Conservation (phyloP, 2,888 invertebrate genomes). For the Drosophila recens region DNA sequence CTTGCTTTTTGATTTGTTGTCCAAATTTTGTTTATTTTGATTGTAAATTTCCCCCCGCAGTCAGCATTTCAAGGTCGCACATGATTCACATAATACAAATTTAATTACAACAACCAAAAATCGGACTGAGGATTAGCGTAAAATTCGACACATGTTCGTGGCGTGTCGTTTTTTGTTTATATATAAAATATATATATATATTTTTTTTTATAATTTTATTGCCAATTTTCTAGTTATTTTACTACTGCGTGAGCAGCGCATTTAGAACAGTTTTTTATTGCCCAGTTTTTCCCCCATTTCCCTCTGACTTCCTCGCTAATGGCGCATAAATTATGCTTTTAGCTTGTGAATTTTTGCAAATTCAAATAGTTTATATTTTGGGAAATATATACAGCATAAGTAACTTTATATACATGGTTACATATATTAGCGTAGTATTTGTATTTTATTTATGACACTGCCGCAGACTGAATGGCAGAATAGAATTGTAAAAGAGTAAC, state of each 20-base stretch:
- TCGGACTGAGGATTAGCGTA: constrained; percentile 12
- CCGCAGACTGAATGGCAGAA: constrained; percentile 51
- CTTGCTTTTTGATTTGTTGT: constrained; percentile 4
- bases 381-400: constrained; percentile 12
- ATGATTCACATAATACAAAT: constrained; percentile 51
- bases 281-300: constrained; percentile 21
- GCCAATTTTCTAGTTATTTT: constrained; percentile 15
- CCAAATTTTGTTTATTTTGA: constrained; percentile 16
- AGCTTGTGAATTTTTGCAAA: constrained; percentile 26
- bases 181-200: background rate
- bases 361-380: constrained; percentile 39
- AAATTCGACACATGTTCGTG: constrained; percentile 44
- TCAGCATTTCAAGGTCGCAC: constrained; percentile 64
- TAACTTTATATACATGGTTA: constrained; percentile 12
- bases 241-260: constrained; percentile 16
- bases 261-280: constrained; percentile 43
- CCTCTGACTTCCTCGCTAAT: constrained; percentile 39
- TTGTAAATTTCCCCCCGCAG: constrained; percentile 4
- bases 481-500: background rate
- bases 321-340: constrained; percentile 60
- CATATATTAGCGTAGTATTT: constrained; percentile 18
- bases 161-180: constrained; percentile 13
- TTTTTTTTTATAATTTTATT: constrained; percentile 12
- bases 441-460: constrained; percentile 32
- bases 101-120: constrained; percentile 40